Evolutionary conservation across 2,888 invertebrate genomes (phyloP).

Genomic region (Dryomyza anilis): DNA sequence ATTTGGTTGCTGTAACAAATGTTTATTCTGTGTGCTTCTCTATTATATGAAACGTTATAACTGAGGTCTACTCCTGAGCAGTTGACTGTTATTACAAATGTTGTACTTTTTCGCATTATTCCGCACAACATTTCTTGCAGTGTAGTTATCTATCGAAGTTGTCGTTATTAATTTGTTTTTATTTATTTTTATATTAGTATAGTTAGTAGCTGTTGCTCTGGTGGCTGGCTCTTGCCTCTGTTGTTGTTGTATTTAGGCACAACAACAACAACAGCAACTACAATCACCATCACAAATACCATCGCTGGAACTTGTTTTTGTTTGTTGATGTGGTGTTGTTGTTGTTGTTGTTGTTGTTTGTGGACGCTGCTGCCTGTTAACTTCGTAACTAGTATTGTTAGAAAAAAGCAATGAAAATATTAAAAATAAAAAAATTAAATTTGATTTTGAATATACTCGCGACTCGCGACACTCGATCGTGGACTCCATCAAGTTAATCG

Average conservation of each 20-base stretch:
- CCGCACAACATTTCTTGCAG: conserved; percentile 6
- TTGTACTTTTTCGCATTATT: too few relatives aligned
- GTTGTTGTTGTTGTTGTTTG: conserved; percentile 5
- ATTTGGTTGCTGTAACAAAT: too few relatives aligned
- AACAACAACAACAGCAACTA: conserved; percentile 17
- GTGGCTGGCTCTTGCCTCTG: conserved; percentile 5
- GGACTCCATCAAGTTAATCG: conserved; percentile 11
- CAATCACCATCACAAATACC: conserved; percentile 24
- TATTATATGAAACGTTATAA: too few relatives aligned
- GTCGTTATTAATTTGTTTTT: conserved; percentile 29
- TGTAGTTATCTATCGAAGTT: conserved; percentile 26
- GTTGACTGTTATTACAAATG: too few relatives aligned
- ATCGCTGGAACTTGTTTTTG: not conserved
- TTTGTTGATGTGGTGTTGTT: conserved; percentile 1
- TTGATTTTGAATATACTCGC: conserved; percentile 6
- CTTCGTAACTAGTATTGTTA: conserved; percentile 24
- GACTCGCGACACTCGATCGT: too few relatives aligned
- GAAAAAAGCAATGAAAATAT: not conserved
- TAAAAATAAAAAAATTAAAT: not conserved
- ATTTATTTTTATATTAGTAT: conserved; percentile 27
- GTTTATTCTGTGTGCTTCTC: too few relatives aligned
- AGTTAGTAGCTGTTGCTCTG: conserved; percentile 19
- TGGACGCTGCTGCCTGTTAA: conserved; percentile 6
- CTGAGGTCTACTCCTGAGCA: too few relatives aligned
- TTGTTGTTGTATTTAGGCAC: conserved; percentile 21